Conservation (phyloP, 2,888 invertebrate species). For the Linnaemya vulpina region DNA sequence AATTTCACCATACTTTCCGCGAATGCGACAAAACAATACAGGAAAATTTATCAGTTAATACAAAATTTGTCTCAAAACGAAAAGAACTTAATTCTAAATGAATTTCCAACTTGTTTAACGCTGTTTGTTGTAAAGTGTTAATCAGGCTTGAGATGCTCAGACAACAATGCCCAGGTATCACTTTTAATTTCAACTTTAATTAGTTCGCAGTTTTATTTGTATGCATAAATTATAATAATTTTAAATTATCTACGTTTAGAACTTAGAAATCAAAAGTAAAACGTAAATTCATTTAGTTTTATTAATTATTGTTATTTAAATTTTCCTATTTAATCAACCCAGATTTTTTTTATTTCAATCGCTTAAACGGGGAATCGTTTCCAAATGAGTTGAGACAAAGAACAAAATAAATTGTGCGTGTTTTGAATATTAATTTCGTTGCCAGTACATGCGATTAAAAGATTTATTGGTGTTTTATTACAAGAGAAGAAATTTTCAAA, state of each 20-base stretch:
- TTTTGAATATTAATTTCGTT: constrained; percentile 51
- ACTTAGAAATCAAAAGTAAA: constrained; percentile 16
- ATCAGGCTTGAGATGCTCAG: background rate
- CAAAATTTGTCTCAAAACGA: too few relatives aligned
- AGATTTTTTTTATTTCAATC: constrained; percentile 43
- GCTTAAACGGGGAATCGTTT: constrained; percentile 32
- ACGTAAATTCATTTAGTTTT: constrained; percentile 8
- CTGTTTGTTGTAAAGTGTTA: background rate
- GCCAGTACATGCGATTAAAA: constrained; percentile 4
- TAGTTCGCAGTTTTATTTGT: background rate
- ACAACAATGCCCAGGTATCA: too few relatives aligned
- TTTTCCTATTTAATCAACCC: constrained; percentile 54
- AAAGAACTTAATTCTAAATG: too few relatives aligned
- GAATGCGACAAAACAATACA: too few relatives aligned
- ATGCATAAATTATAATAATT: constrained; percentile 31
- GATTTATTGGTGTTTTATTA: constrained; percentile 42
- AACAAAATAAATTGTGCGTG: constrained; percentile 56
- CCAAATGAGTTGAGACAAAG: constrained; percentile 36
- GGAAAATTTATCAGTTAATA: too few relatives aligned
- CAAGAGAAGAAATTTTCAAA: constrained; percentile 17
- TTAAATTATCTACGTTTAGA: background rate
- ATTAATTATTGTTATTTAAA: constrained; percentile 10
- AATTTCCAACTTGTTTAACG: background rate
- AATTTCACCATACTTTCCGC: too few relatives aligned
- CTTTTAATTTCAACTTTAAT: background rate